Conservation (phyloP, 2,888 invertebrate genomes). For the Girardia tigrina region DNA sequence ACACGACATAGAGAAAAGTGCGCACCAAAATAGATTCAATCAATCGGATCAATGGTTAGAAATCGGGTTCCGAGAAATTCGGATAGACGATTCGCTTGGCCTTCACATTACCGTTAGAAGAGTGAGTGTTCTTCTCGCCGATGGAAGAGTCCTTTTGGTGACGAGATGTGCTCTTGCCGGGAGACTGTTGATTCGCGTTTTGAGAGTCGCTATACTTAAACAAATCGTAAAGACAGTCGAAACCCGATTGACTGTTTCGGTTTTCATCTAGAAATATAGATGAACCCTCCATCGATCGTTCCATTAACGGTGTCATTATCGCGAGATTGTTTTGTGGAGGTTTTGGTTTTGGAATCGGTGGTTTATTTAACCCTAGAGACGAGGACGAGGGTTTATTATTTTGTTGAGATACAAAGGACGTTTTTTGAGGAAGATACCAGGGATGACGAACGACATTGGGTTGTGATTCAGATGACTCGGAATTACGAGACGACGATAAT, state of each 20-base stretch:
- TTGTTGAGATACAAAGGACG: not conserved
- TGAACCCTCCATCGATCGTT: slow-evolving; percentile 30
- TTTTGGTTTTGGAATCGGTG: not conserved
- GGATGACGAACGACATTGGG: not conserved
- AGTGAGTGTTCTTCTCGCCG: not conserved
- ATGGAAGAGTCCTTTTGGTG: not conserved
- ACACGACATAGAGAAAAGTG: too few relatives aligned
- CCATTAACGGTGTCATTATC: slow-evolving; percentile 28
- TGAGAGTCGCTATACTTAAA: not conserved
- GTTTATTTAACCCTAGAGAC: not conserved
- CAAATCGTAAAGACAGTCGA: not conserved
- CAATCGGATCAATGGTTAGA: too few relatives aligned
- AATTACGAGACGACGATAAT: not conserved
- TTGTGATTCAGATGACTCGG: not conserved
- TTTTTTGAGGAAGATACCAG: slow-evolving; percentile 4
- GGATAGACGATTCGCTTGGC: not conserved
- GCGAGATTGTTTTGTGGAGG: not conserved
- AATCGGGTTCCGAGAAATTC: not conserved
- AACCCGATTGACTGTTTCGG: not conserved
- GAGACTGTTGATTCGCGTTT: not conserved
- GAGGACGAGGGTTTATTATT: not conserved
- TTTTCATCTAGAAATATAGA: slow-evolving; percentile 25
- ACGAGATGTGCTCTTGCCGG: not conserved
- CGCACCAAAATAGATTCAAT: too few relatives aligned
- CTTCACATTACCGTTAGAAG: not conserved